Evolutionary conservation across 2,888 invertebrate genomes (phyloP), one percentile per base, ranked within the genome.

Genomic region (Ormyrus rosae): DNA sequence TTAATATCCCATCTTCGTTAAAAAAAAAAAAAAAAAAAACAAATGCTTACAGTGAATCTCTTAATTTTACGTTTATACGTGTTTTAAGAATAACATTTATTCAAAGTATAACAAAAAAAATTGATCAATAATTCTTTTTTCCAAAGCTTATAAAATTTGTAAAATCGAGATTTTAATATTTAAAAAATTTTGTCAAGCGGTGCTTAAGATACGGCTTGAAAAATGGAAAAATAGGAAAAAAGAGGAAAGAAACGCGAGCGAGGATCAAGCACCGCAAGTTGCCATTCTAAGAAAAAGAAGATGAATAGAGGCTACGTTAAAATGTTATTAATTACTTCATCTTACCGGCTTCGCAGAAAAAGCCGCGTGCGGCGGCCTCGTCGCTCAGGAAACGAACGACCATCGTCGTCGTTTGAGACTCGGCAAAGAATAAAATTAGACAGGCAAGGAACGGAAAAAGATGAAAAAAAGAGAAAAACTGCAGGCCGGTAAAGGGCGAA

Each of bases 321-420:
- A 70, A 75, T 81, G 74, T 81, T 81, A 81, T 82, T 80, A 83
- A 82, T 83, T 82, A 81, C 72, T 73, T 74, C 51, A 80, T 78
- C 70, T 70, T 48, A 55, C 53, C 19, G 70, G 65, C 48, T 80
- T 65, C 9, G 60, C 7, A 53, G 64, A 72, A 45, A 19, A 19
- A 53, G 48, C 19, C 19, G 19, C 8, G 11, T 13, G 61, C n/a
- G 34, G 2, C 68, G 71, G 13, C 46, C 45, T 50, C 77, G 75
- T 75, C 60, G 65, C 75, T 75, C 65, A 61, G 71, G 76, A 71
- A 76, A 68, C 76, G 67, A 34, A 50, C 65, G 80, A 63, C 45
- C 11, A 8, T 5, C 79, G n/a, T 19, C 19, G 2, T 19, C 34
- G 9, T 53, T 61, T 11, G 19, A 19, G 19, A 19, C 19, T 19